These are phyloP conservation scores for Drosophila kurseongensis DNA, from an alignment of 1,140 invertebrate genomes.

Conservation along the genomic window DNA sequence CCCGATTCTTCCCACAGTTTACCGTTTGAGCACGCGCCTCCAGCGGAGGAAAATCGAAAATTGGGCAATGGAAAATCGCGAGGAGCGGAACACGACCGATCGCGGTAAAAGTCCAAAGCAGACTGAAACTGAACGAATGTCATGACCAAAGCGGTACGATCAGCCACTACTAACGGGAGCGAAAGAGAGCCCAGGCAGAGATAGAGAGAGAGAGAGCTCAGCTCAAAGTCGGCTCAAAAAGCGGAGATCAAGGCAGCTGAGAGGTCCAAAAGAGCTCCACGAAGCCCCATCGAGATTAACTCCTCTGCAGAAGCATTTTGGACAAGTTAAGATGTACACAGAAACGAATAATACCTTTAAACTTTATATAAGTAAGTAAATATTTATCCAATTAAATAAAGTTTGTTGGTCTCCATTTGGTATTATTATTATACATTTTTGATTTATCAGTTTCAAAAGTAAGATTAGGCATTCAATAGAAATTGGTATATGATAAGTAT, in stretches of 20 bases:
- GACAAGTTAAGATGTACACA: constrained; percentile 23
- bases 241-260: constrained; percentile 21
- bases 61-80: constrained; percentile 23
- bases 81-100: constrained; percentile 58
- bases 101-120: constrained; percentile 71
- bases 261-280: constrained; percentile 17
- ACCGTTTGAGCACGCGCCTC: constrained; percentile 57
- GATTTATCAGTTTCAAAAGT: no score
- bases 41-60: constrained; percentile 3
- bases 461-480: no score
- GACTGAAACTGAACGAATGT: constrained; percentile 78
- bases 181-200: constrained; percentile 16
- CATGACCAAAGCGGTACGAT: constrained; percentile 68
- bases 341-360: neutral
- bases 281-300: constrained; percentile 21
- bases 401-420: no score
- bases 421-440: no score
- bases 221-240: constrained; percentile 20
- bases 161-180: constrained; percentile 5
- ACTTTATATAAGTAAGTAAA: no score
- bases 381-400: no score
- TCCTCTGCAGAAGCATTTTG: constrained; percentile 10
- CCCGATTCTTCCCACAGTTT: constrained; percentile 37
- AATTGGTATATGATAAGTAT: no score
- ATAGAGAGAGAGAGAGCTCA: constrained; percentile 20